A percentile compares a stretch with the other conserved stretches of the same genome.
phyloP scores from a whole-genome alignment of 2,888 invertebrate species.

The Griposia aprilina region DNA sequence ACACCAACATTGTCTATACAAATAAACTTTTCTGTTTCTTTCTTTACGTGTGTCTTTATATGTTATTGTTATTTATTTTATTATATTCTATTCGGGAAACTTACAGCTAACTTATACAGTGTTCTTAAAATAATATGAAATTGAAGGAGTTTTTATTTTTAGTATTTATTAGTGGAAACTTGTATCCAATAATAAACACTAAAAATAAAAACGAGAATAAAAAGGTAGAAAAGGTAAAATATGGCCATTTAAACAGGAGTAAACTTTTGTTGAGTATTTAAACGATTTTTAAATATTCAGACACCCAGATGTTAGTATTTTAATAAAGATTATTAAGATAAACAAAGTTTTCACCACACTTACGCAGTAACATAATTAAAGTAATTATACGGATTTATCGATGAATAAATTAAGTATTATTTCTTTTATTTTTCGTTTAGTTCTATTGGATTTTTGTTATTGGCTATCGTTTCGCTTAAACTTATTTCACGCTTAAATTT shows the following conservation, averaged over 20 bases:
- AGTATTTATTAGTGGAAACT: no score
- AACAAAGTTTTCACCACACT: neutral
- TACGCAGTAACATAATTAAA: neutral
- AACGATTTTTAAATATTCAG: neutral
- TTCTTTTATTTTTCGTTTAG: neutral
- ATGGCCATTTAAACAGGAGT: no score
- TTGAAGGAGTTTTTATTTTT: no score
- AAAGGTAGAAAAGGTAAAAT: neutral
- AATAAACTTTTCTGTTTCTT: neutral
- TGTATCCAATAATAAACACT: no score
- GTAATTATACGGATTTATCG: neutral
- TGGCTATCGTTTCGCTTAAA: slow-evolving; percentile 9
- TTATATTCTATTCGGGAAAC: no score
- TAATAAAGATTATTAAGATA: neutral
- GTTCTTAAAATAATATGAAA: no score
- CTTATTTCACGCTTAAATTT: slow-evolving; percentile 13
- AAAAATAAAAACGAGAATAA: no score
- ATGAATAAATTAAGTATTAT: neutral
- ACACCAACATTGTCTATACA: neutral
- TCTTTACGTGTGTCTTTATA: neutral
- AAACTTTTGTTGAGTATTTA: neutral
- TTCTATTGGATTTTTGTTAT: neutral
- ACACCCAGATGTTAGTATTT: neutral
- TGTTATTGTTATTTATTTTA: no score
- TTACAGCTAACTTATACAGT: no score